These are phyloP conservation scores for Marasmarcha lunaedactyla DNA, from an alignment of 2,888 invertebrate species.

Conservation along the genomic window DNA sequence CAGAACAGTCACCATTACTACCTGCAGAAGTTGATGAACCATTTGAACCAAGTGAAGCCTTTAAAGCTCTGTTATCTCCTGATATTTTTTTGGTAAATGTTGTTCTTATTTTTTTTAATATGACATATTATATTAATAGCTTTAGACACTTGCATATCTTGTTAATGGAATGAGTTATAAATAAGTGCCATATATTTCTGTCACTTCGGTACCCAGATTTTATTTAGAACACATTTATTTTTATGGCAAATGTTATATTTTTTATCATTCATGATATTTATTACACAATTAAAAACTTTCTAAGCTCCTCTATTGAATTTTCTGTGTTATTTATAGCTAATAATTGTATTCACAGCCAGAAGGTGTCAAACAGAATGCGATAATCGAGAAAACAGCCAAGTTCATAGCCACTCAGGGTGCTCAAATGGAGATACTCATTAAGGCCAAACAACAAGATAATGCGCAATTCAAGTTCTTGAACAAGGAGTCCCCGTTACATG, in stretches of 20 bases:
- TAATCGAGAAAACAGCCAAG: conserved; percentile 94
- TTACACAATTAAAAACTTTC: no score
- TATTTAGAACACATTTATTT: no score
- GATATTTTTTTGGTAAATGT: conserved; percentile 77
- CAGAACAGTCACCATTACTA: conserved; percentile 58
- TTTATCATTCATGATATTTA: no score
- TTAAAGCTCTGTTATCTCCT: conserved; percentile 77
- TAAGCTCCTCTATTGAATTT: no score
- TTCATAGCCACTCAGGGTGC: conserved; percentile 91
- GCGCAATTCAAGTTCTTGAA: conserved; percentile 94
- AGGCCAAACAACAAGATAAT: conserved; percentile 96
- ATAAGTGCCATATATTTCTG: no score
- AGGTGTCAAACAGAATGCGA: conserved; percentile 87
- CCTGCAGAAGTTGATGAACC: conserved; percentile 79
- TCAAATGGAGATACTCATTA: conserved; percentile 98
- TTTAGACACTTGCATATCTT: no score
- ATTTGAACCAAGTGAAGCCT: conserved; percentile 77
- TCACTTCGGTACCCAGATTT: no score
- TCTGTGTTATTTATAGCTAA: no score
- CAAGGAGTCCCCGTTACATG: conserved; percentile 84
- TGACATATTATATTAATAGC: no score
- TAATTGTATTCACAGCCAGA: conserved; percentile 83
- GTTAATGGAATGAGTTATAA: no score
- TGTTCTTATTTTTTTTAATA: not conserved
- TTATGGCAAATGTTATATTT: no score